Conservation (phyloP, 1,140 invertebrate species). For the Dendroctonus ponderosae region DNA sequence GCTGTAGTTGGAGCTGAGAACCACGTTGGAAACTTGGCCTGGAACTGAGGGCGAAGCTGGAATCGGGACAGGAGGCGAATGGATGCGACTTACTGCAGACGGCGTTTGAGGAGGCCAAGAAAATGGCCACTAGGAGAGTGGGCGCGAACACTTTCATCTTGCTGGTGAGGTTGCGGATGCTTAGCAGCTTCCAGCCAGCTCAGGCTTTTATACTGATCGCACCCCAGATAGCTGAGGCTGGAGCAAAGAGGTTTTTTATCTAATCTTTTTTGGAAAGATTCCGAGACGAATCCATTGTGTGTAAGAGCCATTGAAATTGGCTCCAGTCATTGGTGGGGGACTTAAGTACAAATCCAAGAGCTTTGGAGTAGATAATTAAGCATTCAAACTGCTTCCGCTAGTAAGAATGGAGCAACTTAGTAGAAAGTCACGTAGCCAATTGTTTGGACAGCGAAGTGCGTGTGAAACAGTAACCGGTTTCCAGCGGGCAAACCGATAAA, state of each 20-base stretch:
- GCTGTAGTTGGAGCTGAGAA: neutral
- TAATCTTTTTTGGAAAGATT: no score
- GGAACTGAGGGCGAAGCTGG: conserved; percentile 3
- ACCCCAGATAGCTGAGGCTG: neutral
- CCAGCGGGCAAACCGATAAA: no score
- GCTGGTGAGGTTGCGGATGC: neutral
- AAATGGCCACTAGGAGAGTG: neutral
- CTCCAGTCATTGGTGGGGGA: no score
- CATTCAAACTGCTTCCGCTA: no score
- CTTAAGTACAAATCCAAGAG: no score
- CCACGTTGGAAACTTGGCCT: conserved; percentile 8
- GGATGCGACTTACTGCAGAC: neutral
- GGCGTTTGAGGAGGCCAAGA: neutral
- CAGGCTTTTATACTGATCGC: neutral
- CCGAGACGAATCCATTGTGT: no score
- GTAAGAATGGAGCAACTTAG: no score
- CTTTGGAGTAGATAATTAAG: no score
- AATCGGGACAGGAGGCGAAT: neutral
- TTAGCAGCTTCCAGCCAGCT: neutral
- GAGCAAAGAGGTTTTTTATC: neutral
- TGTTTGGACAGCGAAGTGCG: no score
- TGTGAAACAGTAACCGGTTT: no score
- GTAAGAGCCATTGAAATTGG: no score
- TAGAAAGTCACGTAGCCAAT: no score
- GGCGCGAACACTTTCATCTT: neutral